These are phyloP conservation scores for Sarcophaga rosellei DNA, from an alignment of 2,888 invertebrate species.

Conservation along the genomic window DNA sequence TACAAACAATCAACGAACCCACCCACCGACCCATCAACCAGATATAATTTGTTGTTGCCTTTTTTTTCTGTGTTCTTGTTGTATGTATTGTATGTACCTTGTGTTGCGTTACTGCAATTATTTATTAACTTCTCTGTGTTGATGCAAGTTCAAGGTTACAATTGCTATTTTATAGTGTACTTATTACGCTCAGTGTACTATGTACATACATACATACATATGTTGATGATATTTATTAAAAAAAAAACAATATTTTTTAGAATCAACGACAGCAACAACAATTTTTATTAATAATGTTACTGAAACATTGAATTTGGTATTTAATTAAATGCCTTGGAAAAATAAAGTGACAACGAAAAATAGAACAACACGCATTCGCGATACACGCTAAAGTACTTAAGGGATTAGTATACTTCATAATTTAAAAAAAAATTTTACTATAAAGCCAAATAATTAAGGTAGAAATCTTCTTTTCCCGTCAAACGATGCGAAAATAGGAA, in stretches of 20 bases:
- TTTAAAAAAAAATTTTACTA: too few species aligned
- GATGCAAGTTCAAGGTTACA: conserved; percentile 66
- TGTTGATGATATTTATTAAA: conserved; percentile 33
- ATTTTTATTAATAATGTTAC: conserved; percentile 3
- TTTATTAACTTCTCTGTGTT: conserved; percentile 52
- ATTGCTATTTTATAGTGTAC: neutral
- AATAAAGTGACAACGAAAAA: neutral
- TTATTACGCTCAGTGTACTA: too few species aligned
- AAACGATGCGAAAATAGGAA: too few species aligned
- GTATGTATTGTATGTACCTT: neutral
- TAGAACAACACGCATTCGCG: conserved; percentile 25
- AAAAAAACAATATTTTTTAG: conserved; percentile 18
- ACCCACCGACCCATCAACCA: neutral
- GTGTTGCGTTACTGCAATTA: conserved; percentile 50
- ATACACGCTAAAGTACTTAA: neutral
- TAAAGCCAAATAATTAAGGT: too few species aligned
- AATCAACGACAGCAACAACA: conserved; percentile 23
- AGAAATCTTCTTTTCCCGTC: too few species aligned
- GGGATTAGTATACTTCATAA: too few species aligned
- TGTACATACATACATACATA: too few species aligned
- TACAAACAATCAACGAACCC: neutral
- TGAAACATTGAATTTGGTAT: conserved; percentile 27
- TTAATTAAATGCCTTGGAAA: conserved; percentile 1
- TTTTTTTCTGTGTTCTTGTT: conserved; percentile 9
- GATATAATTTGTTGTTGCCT: neutral